phyloP scores from a whole-genome alignment of 2,888 invertebrate species.

The Chrysodeixis includens region DNA sequence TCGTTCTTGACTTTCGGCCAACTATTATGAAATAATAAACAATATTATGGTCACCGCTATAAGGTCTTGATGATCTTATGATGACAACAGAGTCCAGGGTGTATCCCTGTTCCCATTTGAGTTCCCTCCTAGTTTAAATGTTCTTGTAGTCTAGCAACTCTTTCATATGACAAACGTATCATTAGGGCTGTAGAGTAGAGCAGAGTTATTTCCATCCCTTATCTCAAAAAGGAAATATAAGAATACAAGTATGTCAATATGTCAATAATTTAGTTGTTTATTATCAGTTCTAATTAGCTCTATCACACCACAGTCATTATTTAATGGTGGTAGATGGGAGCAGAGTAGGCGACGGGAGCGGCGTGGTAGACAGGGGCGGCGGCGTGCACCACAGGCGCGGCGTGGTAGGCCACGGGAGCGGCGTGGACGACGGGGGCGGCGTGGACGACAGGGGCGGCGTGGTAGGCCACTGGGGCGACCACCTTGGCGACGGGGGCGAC shows the following conservation, averaged over 20 bases:
- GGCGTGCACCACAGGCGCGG: slow-evolving; percentile 38
- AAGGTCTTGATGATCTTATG: too few species aligned
- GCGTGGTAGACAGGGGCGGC: slow-evolving; percentile 72
- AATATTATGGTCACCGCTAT: background rate
- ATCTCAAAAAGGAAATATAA: background rate
- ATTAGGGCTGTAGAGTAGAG: too few species aligned
- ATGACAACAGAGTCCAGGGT: too few species aligned
- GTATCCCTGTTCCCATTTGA: too few species aligned
- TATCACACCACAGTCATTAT: background rate
- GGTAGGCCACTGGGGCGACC: slow-evolving; percentile 60
- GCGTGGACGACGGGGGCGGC: slow-evolving; percentile 67
- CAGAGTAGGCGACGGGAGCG: slow-evolving; percentile 67
- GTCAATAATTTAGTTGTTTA: slow-evolving; percentile 40
- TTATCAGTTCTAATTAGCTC: slow-evolving; percentile 30
- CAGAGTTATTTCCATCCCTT: too few species aligned
- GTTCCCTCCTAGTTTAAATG: too few species aligned
- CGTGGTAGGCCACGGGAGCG: slow-evolving; percentile 47
- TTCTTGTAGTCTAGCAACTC: too few species aligned
- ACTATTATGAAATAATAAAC: slow-evolving; percentile 73
- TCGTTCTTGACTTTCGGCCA: slow-evolving; percentile 84
- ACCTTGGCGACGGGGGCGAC: slow-evolving; percentile 59
- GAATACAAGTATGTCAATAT: background rate
- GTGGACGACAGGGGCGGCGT: slow-evolving; percentile 43
- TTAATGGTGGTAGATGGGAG: slow-evolving; percentile 79
- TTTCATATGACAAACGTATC: too few species aligned